Base-by-base conservation (phyloP, 2,888 invertebrate species). In the Blastobasis adustella region DNA sequence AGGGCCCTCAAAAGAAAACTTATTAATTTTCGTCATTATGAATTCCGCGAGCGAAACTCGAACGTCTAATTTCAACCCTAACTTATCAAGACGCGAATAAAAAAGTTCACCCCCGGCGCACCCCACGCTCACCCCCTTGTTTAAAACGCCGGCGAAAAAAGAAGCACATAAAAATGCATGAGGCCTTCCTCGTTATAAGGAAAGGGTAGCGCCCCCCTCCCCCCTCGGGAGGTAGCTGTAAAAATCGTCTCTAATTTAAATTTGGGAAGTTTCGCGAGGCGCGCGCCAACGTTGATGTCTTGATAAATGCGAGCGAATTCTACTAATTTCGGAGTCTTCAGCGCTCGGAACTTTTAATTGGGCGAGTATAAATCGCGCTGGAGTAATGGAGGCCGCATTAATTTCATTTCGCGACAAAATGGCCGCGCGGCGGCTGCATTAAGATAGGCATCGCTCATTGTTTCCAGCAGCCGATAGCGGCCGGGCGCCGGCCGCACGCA, bases 161-260 rank as follows among this genome's bases (percentile, higher is more conserved):
- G 89, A 87, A 89, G 89, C 88, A 89, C 89, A 89, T 89, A 89
- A 89, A 89, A 89, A 89, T 89, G 89, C 89, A 89, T 89, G 89
- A 89, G 89, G 89, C 89, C 88, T 86, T 89, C 89, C 88, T 89
- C 88, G 89, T 89, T 88, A 89, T 87, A 88, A 89, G 89, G 87
- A 89, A 89, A 89, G 89, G 89, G 89, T 86, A 89, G 84, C 79
- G 69, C 64, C 73, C 78, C 82, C 62, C 61, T 66, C 75, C 76
- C 76, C 75, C 69, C 66, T 58, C 66, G 79, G 85, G 86, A 82
- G 87, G 87, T 82, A 82, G 88, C 86, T 87, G 88, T 86, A 88
- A 87, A 88, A 88, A 88, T 88, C 87, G 88, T 88, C 87, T 88
- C 85, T 88, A 88, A 88, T 88, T 88, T 88, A 88, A 88, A 88